These are phyloP conservation scores for Peromyscus eremicus DNA, from an alignment of 2,797 vertebrate genomes.

Conservation along the genomic window DNA sequence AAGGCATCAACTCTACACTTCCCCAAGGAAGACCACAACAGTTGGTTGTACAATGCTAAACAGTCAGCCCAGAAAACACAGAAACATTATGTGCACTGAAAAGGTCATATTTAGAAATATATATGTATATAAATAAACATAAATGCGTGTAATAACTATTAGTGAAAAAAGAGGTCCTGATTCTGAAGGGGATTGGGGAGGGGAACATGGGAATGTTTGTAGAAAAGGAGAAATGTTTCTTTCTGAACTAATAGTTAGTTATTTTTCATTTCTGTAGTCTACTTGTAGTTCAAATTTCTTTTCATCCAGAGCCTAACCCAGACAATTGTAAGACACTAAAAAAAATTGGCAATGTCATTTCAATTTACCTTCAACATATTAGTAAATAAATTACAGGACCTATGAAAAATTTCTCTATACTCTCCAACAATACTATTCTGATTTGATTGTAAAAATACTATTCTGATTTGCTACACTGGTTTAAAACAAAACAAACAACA, in stretches of 20 bases:
- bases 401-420: background rate
- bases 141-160: background rate
- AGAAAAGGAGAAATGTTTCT: background rate
- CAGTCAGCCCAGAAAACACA: background rate
- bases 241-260: background rate
- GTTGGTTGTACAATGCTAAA: background rate
- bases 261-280: background rate
- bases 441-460: background rate
- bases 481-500: background rate
- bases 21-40: background rate
- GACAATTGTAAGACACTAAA: background rate
- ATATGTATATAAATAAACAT: background rate
- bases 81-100: background rate
- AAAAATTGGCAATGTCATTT: background rate
- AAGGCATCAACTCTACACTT: background rate
- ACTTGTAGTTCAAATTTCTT: background rate
- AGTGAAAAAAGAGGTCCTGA: background rate
- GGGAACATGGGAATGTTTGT: background rate
- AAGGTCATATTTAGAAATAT: background rate
- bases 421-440: background rate
- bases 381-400: background rate
- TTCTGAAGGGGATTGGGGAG: background rate
- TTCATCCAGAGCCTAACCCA: background rate
- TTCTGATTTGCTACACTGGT: background rate
- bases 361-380: background rate